Evolutionary conservation across 2,888 invertebrate genomes (phyloP), one percentile per base, ranked within the genome.

Genomic region (Synergus gifuensis): DNA sequence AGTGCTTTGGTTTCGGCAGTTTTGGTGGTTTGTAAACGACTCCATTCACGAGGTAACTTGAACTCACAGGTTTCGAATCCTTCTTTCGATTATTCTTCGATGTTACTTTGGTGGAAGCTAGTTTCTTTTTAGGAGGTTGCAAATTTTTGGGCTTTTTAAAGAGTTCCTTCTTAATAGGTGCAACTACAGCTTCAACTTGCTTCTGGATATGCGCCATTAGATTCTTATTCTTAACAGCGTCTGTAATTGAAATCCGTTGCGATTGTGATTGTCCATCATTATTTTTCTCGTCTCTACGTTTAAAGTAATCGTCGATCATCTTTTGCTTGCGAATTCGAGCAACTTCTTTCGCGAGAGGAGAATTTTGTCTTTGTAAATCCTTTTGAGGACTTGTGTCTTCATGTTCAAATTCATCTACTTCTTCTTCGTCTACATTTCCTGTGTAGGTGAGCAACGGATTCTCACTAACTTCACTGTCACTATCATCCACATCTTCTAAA

Each of bases 21-120:
- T 80, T 87, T 0, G 90, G 89, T 18, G 79, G 82, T 77, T 87
- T 91, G 79, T 91, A 92, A 16, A 86, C 78, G n/a, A 85, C 78
- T 0, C 91, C 91, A 77, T 91, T 86, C 0, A 91, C 86, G 4
- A 88, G 76, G 28, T 84, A 91, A n/a, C 90, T 90, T 76, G 84
- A 85, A 60, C 89, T 60, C 1, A 90, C 78, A 7, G 67, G 36
- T 78, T 81, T 86, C 4, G 76, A 4, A 2, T 77, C 22, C 4
- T 83, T 80, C 12, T 77, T 77, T 11, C 28, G 28, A 28, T 28
- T 28, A 28, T 28, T 28, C 3, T 42, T 42, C 42, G 14, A 28
- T 28, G 28, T 28, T 62, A 3, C 9, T 58, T 58, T 58, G 58
- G 3, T 11, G 11, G 11, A 7, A 0, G 12, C 22, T 62, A 7